Evolutionary conservation across 2,797 vertebrate species (phyloP), one percentile per base, ranked within the genome.

Genomic region (Cuniculus paca): DNA sequence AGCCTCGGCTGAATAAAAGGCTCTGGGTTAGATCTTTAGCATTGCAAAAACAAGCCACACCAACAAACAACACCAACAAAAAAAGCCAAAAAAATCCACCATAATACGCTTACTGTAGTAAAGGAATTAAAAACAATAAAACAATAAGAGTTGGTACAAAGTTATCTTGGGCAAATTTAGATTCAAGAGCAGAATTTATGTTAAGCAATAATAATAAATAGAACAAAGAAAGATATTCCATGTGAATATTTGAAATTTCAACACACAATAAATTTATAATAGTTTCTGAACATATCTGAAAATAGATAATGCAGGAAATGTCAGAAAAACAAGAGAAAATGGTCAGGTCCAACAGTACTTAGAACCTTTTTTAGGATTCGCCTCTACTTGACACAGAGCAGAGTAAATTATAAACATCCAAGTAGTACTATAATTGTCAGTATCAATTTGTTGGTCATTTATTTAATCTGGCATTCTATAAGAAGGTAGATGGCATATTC

Each of bases 181-280:
- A 82, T 24, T 77, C 22, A 65, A 54, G 20, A 95, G 74, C 7
- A 81, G 78, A 94, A 92, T 82, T 91, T 84, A 65, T 78, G 17
- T 63, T 31, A 74, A 72, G 24, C 58, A 93, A 82, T 48, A 74
- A 85, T 61, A 70, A 78, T 63, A 63, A 89, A 60, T n/a, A 52
- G 2, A 34, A 42, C 12, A 85, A 96, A 89, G 68, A 91, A 92
- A 65, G 39, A n/a, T n/a, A n/a, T n/a, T 24, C 26, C 60, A 13
- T 52, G 6, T 31, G 65, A 56, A 2, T 77, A 91, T 88, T 88
- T 95, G 54, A 88, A 94, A 60, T 75, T 82, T 95, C 6, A 86
- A 56, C 52, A 19, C 63, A 61, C 8, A 78, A 36, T 85, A 20
- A 70, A 56, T 61, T 90, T 78, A 72, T 34, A 78, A 28, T 60